Conservation (phyloP, 2,113 vertebrate species). For the Calidris pygmaea region DNA sequence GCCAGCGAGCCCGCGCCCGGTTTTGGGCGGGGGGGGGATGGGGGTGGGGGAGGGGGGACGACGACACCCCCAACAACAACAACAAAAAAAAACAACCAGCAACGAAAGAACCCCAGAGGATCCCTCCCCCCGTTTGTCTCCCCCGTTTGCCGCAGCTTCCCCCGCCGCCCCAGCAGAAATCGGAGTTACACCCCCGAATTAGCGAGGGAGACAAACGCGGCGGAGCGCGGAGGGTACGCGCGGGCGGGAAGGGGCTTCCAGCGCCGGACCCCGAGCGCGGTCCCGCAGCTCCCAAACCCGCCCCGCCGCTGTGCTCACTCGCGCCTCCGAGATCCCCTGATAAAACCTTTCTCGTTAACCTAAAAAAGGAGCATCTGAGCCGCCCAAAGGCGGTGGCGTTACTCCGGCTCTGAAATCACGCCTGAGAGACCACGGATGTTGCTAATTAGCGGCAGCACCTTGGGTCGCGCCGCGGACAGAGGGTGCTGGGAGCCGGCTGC, state of each 20-base stretch:
- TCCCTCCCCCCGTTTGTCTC: background rate
- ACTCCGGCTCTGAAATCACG: background rate
- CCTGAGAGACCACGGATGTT: background rate
- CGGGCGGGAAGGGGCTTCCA: background rate
- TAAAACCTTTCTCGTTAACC: slow-evolving; percentile 42
- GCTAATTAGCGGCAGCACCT: background rate
- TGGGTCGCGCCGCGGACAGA: background rate
- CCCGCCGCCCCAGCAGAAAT: background rate
- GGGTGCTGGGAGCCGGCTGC: background rate
- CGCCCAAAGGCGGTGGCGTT: background rate
- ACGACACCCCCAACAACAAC: background rate
- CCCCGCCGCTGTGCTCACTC: background rate
- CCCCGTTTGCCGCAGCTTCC: background rate
- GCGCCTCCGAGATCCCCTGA: background rate
- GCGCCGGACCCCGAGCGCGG: accelerated
- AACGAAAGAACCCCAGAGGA: background rate
- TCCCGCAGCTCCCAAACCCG: background rate
- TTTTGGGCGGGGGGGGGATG: too few species aligned
- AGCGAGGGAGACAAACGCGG: background rate
- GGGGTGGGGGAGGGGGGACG: too few species aligned
- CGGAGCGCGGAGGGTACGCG: background rate
- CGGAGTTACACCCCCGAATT: background rate
- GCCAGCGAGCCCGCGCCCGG: too few species aligned
- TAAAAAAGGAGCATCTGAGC: slow-evolving; percentile 19
- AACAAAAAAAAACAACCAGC: background rate